Conservation (phyloP, 2,113 vertebrate species). For the Centrocercus urophasianus region DNA sequence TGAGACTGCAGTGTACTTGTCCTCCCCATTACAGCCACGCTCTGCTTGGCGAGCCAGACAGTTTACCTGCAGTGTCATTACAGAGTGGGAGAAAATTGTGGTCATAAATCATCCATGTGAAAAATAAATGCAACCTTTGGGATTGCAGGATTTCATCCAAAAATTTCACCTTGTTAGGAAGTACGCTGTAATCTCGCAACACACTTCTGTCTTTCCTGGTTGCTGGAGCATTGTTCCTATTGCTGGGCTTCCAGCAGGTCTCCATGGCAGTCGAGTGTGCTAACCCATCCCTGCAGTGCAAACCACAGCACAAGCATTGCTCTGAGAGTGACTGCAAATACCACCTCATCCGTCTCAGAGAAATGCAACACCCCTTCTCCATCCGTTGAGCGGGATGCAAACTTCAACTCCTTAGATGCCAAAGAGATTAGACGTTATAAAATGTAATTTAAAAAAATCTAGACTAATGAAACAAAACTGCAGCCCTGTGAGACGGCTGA, state of each 20-base stretch:
- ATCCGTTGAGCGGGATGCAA: not conserved
- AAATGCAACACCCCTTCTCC: not conserved
- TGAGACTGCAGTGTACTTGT: not conserved
- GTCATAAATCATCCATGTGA: slow-evolving; percentile 13
- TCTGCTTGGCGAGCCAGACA: not conserved
- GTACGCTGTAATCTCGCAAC: not conserved
- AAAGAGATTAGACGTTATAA: not conserved
- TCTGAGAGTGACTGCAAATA: slow-evolving; percentile 4
- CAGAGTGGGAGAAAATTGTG: not conserved
- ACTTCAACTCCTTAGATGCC: not conserved
- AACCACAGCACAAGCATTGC: slow-evolving; percentile 5
- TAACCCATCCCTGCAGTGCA: slow-evolving; percentile 56
- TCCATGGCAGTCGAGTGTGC: slow-evolving; percentile 29
- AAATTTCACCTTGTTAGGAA: not conserved
- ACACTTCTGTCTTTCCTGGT: not conserved
- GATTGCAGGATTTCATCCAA: not conserved
- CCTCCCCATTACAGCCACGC: not conserved
- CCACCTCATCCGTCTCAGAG: not conserved
- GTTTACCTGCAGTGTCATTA: slow-evolving; percentile 29
- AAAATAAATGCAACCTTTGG: not conserved
- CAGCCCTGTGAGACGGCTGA: not conserved
- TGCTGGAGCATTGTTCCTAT: not conserved
- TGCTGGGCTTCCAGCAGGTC: slow-evolving; percentile 28
- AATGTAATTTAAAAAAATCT: not conserved
- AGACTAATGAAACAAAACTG: not conserved